Evolutionary conservation across 2,113 vertebrate genomes (phyloP).

Genomic region (Hippopotamus amphibius): DNA sequence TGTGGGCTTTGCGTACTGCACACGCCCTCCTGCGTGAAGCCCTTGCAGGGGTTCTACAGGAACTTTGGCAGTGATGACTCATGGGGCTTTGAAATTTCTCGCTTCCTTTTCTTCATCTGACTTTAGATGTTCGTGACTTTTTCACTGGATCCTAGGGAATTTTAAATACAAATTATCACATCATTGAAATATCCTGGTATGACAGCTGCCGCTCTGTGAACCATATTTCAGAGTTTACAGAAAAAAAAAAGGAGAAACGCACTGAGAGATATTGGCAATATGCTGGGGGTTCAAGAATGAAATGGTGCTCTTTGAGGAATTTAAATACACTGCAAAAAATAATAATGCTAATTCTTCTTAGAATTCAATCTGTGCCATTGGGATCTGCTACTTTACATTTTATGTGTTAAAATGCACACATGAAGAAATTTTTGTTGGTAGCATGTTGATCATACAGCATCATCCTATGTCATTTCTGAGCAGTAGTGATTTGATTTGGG

Average conservation of each 20-base stretch:
- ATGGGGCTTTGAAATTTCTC: background rate
- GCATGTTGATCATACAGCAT: background rate
- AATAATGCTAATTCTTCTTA: background rate
- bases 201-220: constrained; percentile 45
- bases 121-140: constrained; percentile 24
- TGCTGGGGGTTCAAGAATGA: background rate
- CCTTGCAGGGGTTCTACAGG: background rate
- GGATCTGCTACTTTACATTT: background rate
- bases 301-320: background rate
- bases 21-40: rapidly evolving
- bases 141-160: constrained; percentile 49
- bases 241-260: background rate
- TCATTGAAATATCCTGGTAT: background rate
- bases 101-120: constrained; percentile 10
- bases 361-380: background rate
- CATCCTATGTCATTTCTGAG: background rate
- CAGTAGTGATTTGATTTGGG: background rate
- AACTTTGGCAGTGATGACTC: background rate
- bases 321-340: background rate
- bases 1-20: rapidly evolving
- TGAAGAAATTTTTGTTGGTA: background rate
- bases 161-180: constrained; percentile 46
- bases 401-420: background rate
- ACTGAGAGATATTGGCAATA: background rate
- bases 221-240: background rate